Conservation (phyloP, 2,888 invertebrate genomes). For the Orthosia incerta region DNA sequence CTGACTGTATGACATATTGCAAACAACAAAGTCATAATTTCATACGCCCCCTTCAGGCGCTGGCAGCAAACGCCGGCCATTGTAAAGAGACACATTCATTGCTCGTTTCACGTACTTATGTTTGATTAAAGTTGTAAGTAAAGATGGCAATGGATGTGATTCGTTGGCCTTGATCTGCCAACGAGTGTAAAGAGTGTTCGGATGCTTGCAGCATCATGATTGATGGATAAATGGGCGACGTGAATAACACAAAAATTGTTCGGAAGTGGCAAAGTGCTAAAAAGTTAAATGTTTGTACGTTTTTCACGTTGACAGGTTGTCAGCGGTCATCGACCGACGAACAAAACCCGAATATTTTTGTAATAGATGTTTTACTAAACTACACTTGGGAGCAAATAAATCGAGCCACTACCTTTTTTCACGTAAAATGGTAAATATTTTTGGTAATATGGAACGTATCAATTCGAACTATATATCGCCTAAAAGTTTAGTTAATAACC, state of each 20-base stretch:
- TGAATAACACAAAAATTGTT: constrained; percentile 32
- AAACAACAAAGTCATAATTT: constrained; percentile 53
- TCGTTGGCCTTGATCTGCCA: constrained; percentile 22
- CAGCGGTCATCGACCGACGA: constrained; percentile 49
- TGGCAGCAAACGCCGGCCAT: constrained; percentile 24
- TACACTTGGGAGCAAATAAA: too few species aligned
- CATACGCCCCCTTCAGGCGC: constrained; percentile 24
- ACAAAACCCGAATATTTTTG: constrained; percentile 26
- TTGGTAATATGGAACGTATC: too few species aligned
- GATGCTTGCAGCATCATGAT: constrained; percentile 5
- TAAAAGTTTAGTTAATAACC: too few species aligned
- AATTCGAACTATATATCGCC: too few species aligned
- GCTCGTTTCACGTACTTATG: constrained; percentile 15
- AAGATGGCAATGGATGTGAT: constrained; percentile 26
- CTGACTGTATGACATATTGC: constrained; percentile 23
- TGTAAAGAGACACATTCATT: constrained; percentile 29
- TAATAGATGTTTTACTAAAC: constrained; percentile 6
- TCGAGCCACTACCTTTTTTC: too few species aligned
- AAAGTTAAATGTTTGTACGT: constrained; percentile 37
- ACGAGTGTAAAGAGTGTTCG: constrained; percentile 15
- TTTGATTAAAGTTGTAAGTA: constrained; percentile 7
- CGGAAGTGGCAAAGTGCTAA: constrained; percentile 25
- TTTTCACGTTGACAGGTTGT: constrained; percentile 43
- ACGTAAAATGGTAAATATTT: too few species aligned
- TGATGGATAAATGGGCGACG: constrained; percentile 33